phyloP scores from a whole-genome alignment of 1,140 invertebrate genomes.

The Drosophila mojavensis region DNA sequence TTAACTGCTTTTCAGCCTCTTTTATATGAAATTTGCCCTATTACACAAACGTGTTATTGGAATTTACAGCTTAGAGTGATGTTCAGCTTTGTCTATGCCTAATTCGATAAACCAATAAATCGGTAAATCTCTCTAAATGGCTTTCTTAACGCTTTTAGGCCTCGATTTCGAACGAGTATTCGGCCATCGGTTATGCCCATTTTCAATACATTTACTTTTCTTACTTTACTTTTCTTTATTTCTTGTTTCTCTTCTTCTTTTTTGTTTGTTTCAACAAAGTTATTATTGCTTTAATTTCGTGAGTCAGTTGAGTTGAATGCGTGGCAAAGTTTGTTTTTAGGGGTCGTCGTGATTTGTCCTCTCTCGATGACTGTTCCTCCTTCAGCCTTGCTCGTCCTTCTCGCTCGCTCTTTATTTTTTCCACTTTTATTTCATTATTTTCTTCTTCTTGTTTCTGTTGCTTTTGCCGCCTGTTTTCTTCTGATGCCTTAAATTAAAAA shows the following conservation, averaged over 20 bases:
- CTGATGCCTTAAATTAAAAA: constrained; percentile 72
- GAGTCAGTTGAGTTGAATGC: constrained; percentile 64
- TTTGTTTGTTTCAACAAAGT: constrained; percentile 62
- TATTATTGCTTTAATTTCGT: constrained; percentile 81
- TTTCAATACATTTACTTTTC: neutral
- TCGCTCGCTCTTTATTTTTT: neutral
- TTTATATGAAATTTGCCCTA: too few relatives aligned
- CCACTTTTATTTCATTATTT: neutral
- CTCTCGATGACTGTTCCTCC: neutral
- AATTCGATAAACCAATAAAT: too few relatives aligned
- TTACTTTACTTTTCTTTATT: neutral
- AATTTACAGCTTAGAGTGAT: too few relatives aligned
- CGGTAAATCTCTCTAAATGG: too few relatives aligned
- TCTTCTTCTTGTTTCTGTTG: constrained; percentile 5
- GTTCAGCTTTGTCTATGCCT: too few relatives aligned
- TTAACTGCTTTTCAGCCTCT: too few relatives aligned
- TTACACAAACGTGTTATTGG: too few relatives aligned
- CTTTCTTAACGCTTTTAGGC: too few relatives aligned
- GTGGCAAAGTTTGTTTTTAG: constrained; percentile 39
- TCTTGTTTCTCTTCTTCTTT: neutral
- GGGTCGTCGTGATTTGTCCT: constrained; percentile 48
- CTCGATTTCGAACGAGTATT: too few relatives aligned
- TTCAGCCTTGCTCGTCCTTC: neutral
- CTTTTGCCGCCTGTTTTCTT: constrained; percentile 21
- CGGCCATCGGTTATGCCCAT: too few relatives aligned